Conservation (phyloP, 2,888 invertebrate species). For the Calliphora vomitoria region DNA sequence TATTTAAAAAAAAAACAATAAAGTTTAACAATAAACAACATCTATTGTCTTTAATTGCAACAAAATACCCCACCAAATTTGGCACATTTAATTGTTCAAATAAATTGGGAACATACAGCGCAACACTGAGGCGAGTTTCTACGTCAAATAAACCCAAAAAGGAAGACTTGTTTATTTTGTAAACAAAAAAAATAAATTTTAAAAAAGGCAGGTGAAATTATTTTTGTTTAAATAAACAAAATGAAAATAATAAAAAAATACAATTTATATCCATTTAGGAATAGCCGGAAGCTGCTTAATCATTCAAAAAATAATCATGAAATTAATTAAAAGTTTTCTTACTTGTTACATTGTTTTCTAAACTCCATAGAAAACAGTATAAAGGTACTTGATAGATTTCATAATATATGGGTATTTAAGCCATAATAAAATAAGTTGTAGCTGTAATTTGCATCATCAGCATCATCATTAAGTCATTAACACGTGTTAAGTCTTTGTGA, state of each 20-base stretch:
- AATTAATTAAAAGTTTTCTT: slow-evolving; percentile 27
- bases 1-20: slow-evolving; percentile 23
- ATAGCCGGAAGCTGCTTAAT: slow-evolving; percentile 66
- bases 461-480: slow-evolving; percentile 40
- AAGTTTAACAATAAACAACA: slow-evolving; percentile 58
- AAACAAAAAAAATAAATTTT: slow-evolving; percentile 13
- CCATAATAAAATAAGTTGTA: slow-evolving; percentile 11
- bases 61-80: slow-evolving; percentile 64
- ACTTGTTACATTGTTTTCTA: neutral
- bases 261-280: slow-evolving; percentile 48
- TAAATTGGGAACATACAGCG: slow-evolving; percentile 64
- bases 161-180: slow-evolving; percentile 51
- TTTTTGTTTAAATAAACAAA: slow-evolving; percentile 15
- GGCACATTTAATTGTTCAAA: slow-evolving; percentile 71
- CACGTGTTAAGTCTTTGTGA: slow-evolving; percentile 41
- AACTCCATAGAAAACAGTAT: neutral
- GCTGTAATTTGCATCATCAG: slow-evolving; percentile 40
- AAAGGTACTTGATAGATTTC: neutral
- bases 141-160: slow-evolving; percentile 65
- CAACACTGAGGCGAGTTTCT: slow-evolving; percentile 20
- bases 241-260: no score
- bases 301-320: slow-evolving; percentile 25
- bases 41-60: slow-evolving; percentile 64
- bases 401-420: slow-evolving; percentile 19
- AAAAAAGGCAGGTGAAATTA: slow-evolving; percentile 58